Percentiles rank a stretch among this genome's conserved stretches.
Evolutionary conservation across 2,113 vertebrate genomes (phyloP).

Genomic region (Scomber japonicus): DNA sequence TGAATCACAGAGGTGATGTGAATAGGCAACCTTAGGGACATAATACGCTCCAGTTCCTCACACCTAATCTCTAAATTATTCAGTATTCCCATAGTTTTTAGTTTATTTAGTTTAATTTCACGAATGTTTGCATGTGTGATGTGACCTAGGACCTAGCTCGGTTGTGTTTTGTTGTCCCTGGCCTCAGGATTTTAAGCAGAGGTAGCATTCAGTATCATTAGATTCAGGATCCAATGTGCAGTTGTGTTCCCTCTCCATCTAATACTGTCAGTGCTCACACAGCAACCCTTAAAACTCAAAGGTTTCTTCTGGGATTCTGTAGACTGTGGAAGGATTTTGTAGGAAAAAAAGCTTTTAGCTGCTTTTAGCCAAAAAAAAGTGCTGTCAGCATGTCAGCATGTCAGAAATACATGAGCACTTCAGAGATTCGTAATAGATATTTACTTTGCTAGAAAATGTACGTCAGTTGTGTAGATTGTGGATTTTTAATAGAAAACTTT

Average conservation of each 20-base stretch:
- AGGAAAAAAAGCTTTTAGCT: not conserved
- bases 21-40: slow-evolving; percentile 52
- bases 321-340: slow-evolving; percentile 2
- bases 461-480: slow-evolving; percentile 4
- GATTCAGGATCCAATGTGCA: slow-evolving; percentile 15
- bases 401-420: not conserved
- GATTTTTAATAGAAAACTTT: not conserved
- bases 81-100: slow-evolving; percentile 54
- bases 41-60: slow-evolving; percentile 69
- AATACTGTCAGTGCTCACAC: not conserved
- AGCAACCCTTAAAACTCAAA: slow-evolving; percentile 23
- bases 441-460: not conserved
- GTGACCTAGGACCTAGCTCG: slow-evolving; percentile 8
- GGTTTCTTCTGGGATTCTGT: not conserved
- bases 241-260: slow-evolving; percentile 3
- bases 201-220: not conserved
- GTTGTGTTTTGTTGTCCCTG: slow-evolving; percentile 31
- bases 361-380: not conserved
- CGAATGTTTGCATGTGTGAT: slow-evolving; percentile 15
- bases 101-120: slow-evolving; percentile 29
- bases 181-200: slow-evolving; percentile 41
- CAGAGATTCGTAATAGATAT: not conserved
- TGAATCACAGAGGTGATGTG: slow-evolving; percentile 46
- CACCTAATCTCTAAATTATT: slow-evolving; percentile 69
- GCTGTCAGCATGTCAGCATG: slow-evolving; percentile 8